Evolutionary conservation across 2,888 invertebrate species (phyloP), one percentile per base, ranked within the genome.

Genomic region (Cosmia trapezina): DNA sequence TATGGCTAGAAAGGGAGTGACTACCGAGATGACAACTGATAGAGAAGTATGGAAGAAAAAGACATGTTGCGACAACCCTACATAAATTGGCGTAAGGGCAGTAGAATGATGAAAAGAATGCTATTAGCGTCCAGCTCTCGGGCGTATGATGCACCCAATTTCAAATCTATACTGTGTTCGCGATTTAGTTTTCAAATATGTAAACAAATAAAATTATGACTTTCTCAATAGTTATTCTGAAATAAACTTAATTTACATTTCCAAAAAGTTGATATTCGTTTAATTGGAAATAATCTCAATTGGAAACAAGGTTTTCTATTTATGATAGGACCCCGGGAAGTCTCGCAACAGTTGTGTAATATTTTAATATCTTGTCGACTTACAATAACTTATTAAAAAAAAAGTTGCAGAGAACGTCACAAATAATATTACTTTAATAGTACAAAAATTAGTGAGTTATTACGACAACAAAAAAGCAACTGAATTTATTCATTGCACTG

Each of bases 391-490:
- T 51, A 61, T 47, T 56, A 74, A 76, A 71, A 41, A 66, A 80
- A 72, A 4, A 69, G 51, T 80, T 70, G 82, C 78, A 80, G 76
- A 80, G 69, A 82, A 78, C 70, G 56, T 77, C 60, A 76, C 56
- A 83, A 62, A 79, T 33, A 74, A 79, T 49, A 75, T 76, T 78
- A 72, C 45, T 75, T 81, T 60, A 75, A 73, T 72, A 76, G 65
- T 76, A 83, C 56, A 86, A 76, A 86, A 82, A 81, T 72, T 74
- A 78, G 68, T 69, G 66, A 75, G 78, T 75, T 73, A 78, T 70
- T 61, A 70, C 69, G 28, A 79, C 54, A 41, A 72, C 11, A 67
- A 69, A 70, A 76, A 74, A 77, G 79, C 7, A 8, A 74, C 63
- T 51, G 68, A 76, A 68, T 81, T 79, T 64, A 28, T 28, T 28